Evolutionary conservation across 2,113 vertebrate genomes (phyloP).

Genomic region (Prolemur simus): DNA sequence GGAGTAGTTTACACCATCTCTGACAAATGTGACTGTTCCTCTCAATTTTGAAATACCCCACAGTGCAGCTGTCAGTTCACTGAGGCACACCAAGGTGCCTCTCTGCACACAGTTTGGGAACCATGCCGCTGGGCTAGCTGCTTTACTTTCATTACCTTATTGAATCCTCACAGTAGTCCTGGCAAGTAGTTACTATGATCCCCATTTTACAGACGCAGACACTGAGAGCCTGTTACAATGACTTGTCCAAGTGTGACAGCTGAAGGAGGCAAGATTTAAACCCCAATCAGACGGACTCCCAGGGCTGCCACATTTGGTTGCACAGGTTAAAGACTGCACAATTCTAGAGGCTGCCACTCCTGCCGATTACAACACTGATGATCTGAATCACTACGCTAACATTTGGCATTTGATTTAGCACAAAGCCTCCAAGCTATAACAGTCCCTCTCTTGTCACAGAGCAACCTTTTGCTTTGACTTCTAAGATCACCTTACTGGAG

Average conservation of each 20-base stretch:
- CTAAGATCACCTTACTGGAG: not conserved
- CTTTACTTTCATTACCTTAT: not conserved
- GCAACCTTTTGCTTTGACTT: not conserved
- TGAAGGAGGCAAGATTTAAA: not conserved
- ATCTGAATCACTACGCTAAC: not conserved
- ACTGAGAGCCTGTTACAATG: not conserved
- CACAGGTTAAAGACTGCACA: not conserved
- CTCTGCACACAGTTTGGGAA: not conserved
- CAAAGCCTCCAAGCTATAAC: not conserved
- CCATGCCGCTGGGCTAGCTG: accelerated
- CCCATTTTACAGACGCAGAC: not conserved
- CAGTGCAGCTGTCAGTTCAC: not conserved
- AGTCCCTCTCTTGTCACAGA: not conserved
- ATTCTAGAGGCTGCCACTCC: not conserved
- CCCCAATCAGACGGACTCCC: not conserved
- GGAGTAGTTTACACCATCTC: accelerated
- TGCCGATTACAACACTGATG: accelerated
- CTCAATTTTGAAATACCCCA: not conserved
- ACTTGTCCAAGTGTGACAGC: not conserved
- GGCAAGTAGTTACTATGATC: accelerated
- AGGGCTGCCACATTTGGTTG: not conserved
- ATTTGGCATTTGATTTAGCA: not conserved
- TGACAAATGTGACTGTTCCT: not conserved
- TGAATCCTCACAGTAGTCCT: not conserved
- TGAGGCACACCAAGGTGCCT: not conserved